Base-by-base conservation (phyloP, 1,140 invertebrate species). In the Drosophila aff. region DNA sequence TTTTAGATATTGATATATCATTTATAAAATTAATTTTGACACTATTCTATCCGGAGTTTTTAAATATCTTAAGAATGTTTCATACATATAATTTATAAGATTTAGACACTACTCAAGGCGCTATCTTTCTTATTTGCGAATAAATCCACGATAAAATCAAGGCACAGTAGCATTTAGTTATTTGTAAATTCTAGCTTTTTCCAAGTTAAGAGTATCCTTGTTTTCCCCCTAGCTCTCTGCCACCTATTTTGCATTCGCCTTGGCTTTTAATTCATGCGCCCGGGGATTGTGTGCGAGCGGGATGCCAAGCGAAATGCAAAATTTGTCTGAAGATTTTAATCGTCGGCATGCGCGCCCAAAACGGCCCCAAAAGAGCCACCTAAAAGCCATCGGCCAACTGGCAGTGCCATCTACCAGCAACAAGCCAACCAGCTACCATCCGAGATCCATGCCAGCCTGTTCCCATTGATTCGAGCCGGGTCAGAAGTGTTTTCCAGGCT, bases 241-340 rank as follows among this genome's bases (percentile, higher is more conserved):
- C 49, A 9, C 3, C 13, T 36, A 40, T 13, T 53, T 55, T 11
- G 16, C 53, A 43, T 49, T 49, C 33, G 58, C 58, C 43, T 55
- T 49, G 76, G 61, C 62, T 76, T 87, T 90, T 90, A 90, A 90
- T 90, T 90, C 85, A 90, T 90, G 81, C 65, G 68, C 52, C 64
- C 49, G 77, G 62, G 77, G 62, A 52, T 50, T 81, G 73, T 67
- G 72, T 71, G 73, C 65, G 80, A 89, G 76, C 76, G 85, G 62
- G 86, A 90, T 72, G 85, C 86, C 81, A 90, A 75, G 53, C 85
- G 76, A 90, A 90, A 90, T 90, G 85, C 85, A 90, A 90, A 90
- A 90, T 90, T 90, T 90, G 85, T 90, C 85, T 90, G 85, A 79
- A 90, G 85, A 90, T 90, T 90, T 90, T 90, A 90, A 90, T 90